Percentiles rank a stretch among this genome's conserved stretches.
Evolutionary conservation across 2,113 vertebrate species (phyloP).

Genomic region (Carlito syrichta): DNA sequence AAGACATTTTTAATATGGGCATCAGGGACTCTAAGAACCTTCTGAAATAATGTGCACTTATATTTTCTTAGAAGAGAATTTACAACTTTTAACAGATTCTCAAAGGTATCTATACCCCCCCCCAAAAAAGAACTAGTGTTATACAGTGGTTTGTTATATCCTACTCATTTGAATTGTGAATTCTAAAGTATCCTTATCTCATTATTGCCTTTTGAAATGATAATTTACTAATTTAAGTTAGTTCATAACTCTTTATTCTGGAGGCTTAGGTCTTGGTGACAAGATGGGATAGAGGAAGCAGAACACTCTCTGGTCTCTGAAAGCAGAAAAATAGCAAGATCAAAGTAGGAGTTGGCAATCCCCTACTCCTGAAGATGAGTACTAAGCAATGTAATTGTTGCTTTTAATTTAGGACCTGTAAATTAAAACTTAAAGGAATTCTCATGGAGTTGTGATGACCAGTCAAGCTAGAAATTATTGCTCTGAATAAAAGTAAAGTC

Average conservation of each 20-base stretch:
- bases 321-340: not conserved
- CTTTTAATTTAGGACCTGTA: not conserved
- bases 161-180: not conserved
- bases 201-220: conserved; percentile 23
- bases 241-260: not conserved
- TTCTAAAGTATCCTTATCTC: not conserved
- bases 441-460: not conserved
- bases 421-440: not conserved
- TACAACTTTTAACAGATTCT: not conserved
- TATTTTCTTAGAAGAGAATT: not conserved
- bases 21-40: not conserved
- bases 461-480: not conserved
- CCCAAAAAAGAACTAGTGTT: not conserved
- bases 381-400: not conserved
- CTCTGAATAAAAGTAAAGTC: not conserved
- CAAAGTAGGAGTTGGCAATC: not conserved
- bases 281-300: not conserved
- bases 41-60: not conserved
- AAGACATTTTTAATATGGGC: not conserved
- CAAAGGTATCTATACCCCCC: not conserved
- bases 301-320: not conserved
- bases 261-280: not conserved
- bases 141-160: not conserved
- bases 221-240: not conserved
- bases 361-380: not conserved